Conservation (phyloP, 1,140 invertebrate genomes). For the Bombus picipes region DNA sequence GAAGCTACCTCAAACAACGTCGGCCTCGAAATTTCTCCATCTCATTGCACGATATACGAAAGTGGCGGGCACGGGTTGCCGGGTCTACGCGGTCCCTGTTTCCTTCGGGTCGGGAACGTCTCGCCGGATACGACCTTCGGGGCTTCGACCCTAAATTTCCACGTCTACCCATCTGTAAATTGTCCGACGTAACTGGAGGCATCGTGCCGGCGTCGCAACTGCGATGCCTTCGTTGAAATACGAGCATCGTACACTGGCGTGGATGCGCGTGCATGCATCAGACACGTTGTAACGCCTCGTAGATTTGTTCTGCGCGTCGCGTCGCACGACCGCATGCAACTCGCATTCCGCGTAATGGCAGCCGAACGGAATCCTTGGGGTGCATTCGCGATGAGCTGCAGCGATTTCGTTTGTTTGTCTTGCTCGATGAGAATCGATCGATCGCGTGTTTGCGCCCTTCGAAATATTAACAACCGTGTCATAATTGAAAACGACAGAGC, state of each 20-base stretch:
- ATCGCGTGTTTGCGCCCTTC: neutral
- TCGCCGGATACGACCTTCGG: neutral
- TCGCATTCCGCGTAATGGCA: constrained; percentile 47
- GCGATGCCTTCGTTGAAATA: constrained; percentile 57
- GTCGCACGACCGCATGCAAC: constrained; percentile 28
- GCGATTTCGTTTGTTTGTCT: constrained; percentile 13
- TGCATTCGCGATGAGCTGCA: constrained; percentile 56
- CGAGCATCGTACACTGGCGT: constrained; percentile 41
- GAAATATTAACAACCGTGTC: neutral
- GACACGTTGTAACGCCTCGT: constrained; percentile 42
- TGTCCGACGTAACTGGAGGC: constrained; percentile 24
- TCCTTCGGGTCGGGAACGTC: constrained; percentile 14
- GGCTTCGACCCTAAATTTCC: constrained; percentile 45
- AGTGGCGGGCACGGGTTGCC: neutral
- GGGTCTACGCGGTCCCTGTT: too few species aligned
- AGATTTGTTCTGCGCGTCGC: constrained; percentile 21
- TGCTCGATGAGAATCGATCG: constrained; percentile 9
- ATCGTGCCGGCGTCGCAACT: neutral
- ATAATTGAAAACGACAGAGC: neutral
- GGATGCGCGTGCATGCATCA: constrained; percentile 53
- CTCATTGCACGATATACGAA: constrained; percentile 14
- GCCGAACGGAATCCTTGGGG: constrained; percentile 45
- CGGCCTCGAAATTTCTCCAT: constrained; percentile 33
- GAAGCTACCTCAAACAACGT: neutral
- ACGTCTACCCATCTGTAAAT: constrained; percentile 43